Percentiles rank a stretch among this genome's conserved stretches.
Conservation (phyloP, 2,113 vertebrate genomes). For the Erpornis zantholeuca region DNA sequence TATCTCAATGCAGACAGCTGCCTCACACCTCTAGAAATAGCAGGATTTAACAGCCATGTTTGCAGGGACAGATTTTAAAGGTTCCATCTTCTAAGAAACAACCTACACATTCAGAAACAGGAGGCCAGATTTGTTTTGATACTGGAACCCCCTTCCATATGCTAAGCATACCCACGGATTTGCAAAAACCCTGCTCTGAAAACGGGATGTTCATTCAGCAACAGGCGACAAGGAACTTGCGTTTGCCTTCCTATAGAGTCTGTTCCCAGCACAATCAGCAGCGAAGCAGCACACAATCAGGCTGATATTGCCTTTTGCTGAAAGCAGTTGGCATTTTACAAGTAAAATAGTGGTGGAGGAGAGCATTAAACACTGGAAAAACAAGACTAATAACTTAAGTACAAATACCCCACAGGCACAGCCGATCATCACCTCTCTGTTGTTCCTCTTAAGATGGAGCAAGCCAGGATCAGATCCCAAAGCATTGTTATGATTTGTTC, state of each 20-base stretch:
- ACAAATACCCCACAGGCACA: not conserved
- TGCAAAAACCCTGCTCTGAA: constrained; percentile 46
- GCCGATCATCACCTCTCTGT: not conserved
- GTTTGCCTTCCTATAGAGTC: not conserved
- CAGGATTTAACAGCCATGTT: constrained; percentile 41
- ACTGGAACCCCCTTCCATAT: constrained; percentile 62
- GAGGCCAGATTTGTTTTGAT: constrained; percentile 64
- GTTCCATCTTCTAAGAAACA: constrained; percentile 65
- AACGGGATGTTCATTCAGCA: constrained; percentile 46
- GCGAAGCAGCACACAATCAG: not conserved
- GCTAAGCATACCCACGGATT: constrained; percentile 44
- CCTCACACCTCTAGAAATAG: constrained; percentile 32
- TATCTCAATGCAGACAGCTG: constrained; percentile 39
- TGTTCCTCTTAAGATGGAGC: not conserved
- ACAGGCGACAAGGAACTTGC: not conserved
- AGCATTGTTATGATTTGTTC: accelerated
- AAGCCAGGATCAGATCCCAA: not conserved
- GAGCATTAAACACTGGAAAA: not conserved
- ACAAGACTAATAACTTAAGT: not conserved
- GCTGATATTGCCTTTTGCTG: not conserved
- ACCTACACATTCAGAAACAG: constrained; percentile 61
- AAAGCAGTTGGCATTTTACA: not conserved
- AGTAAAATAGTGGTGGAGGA: not conserved
- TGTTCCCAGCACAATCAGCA: not conserved
- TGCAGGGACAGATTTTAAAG: constrained; percentile 58